Evolutionary conservation across 2,888 invertebrate genomes (phyloP).

Genomic region (Drosophila hamatofila): DNA sequence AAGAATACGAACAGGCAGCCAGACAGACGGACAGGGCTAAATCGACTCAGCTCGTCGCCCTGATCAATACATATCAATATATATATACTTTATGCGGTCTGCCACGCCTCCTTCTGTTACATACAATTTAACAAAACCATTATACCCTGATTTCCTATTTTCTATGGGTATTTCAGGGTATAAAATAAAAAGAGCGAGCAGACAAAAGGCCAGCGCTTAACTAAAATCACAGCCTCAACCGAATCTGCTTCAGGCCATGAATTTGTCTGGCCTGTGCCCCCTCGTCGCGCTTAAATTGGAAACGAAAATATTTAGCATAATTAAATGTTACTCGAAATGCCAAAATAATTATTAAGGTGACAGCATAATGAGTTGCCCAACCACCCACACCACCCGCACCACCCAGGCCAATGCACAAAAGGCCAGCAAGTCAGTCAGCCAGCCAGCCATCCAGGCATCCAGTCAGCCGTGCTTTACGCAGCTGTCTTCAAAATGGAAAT

Average conservation of each 20-base stretch:
- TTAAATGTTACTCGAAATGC: constrained; percentile 69
- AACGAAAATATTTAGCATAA: constrained; percentile 68
- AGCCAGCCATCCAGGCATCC: not conserved
- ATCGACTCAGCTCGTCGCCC: too few species aligned
- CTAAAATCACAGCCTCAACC: constrained; percentile 33
- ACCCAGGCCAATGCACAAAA: not conserved
- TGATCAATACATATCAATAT: too few species aligned
- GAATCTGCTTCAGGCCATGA: not conserved
- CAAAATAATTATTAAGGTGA: constrained; percentile 75
- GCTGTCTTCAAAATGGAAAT: constrained; percentile 45
- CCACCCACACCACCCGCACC: not conserved
- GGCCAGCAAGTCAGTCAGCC: not conserved
- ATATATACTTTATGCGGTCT: too few species aligned
- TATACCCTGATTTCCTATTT: too few species aligned
- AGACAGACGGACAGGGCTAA: too few species aligned
- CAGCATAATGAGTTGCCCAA: constrained; percentile 62
- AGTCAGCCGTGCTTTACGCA: constrained; percentile 1
- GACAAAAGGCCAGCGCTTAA: constrained; percentile 28
- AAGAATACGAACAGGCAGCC: too few species aligned
- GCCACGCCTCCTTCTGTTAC: too few species aligned
- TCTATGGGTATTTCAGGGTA: too few species aligned
- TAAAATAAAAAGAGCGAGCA: not conserved
- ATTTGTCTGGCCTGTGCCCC: not conserved
- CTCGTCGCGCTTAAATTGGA: constrained; percentile 35
- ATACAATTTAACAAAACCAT: too few species aligned